Evolutionary conservation across 2,888 invertebrate genomes (phyloP).

Genomic region (Pseudolycoriella hygida): DNA sequence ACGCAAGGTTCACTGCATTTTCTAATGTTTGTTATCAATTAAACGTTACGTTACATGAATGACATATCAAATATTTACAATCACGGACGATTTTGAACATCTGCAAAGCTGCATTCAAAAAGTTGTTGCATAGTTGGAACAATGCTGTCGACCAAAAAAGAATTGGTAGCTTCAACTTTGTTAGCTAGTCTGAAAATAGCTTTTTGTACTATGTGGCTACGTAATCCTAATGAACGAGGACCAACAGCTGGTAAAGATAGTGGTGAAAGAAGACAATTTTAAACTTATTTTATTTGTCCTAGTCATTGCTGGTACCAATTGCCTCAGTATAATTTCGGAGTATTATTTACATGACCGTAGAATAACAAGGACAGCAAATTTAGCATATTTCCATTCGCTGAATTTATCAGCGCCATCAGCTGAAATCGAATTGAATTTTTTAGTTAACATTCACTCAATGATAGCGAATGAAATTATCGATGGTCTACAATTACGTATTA

Average conservation of each 20-base stretch:
- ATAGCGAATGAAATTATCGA: background rate
- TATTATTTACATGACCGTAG: slow-evolving; percentile 7
- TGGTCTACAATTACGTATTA: slow-evolving; percentile 7
- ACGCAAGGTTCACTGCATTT: too few species aligned
- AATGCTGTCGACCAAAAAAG: too few species aligned
- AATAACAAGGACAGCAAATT: slow-evolving; percentile 12
- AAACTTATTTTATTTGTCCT: too few species aligned
- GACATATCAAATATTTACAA: too few species aligned
- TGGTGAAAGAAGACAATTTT: too few species aligned
- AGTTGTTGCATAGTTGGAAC: too few species aligned
- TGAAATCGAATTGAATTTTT: slow-evolving; percentile 22
- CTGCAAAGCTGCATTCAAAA: too few species aligned
- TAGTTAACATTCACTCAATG: slow-evolving; percentile 19
- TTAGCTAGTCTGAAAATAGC: too few species aligned
- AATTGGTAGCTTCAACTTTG: too few species aligned
- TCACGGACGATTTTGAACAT: too few species aligned
- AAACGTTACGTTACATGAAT: too few species aligned
- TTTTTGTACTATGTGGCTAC: slow-evolving; percentile 5
- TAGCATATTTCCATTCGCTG: slow-evolving; percentile 18
- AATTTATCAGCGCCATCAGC: slow-evolving; percentile 25
- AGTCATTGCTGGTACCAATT: slow-evolving; percentile 8
- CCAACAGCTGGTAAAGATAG: slow-evolving; percentile 6
- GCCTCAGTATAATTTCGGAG: slow-evolving; percentile 7
- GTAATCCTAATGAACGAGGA: slow-evolving; percentile 9
- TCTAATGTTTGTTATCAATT: too few species aligned